Conservation (phyloP, 2,888 invertebrate genomes). For the Volucella inanis region DNA sequence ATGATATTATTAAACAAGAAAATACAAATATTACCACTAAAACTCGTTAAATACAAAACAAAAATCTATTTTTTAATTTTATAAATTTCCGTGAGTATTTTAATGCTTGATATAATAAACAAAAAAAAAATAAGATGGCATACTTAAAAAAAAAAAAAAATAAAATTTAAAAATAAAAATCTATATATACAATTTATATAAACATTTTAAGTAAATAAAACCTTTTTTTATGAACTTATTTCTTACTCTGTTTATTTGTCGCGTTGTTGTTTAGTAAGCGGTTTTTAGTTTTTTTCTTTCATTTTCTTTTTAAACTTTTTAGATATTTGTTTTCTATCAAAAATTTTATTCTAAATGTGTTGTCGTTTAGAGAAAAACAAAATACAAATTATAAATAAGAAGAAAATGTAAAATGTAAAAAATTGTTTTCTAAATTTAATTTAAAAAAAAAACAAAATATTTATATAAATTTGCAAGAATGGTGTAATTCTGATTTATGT, state of each 20-base stretch:
- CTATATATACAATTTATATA: constrained; percentile 27
- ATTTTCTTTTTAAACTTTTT: constrained; percentile 41
- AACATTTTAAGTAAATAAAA: constrained; percentile 31
- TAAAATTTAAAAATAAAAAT: constrained; percentile 13
- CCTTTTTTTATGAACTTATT: constrained; percentile 35
- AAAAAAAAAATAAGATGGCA: constrained; percentile 23
- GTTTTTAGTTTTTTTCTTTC: constrained; percentile 34
- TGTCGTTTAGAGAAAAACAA: constrained; percentile 61
- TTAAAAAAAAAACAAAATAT: constrained; percentile 5
- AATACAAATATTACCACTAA: constrained; percentile 54
- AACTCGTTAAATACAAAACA: constrained; percentile 61
- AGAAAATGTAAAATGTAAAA: background rate
- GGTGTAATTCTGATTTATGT: constrained; percentile 62
- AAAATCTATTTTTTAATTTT: constrained; percentile 71
- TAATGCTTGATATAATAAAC: constrained; percentile 69
- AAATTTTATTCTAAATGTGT: constrained; percentile 64
- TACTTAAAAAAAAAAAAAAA: constrained; percentile 27
- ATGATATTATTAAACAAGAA: constrained; percentile 56
- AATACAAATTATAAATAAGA: constrained; percentile 8
- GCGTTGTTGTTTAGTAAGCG: constrained; percentile 60
- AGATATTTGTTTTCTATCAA: constrained; percentile 41
- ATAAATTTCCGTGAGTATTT: constrained; percentile 75
- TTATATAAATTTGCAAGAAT: constrained; percentile 51
- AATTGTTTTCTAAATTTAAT: constrained; percentile 44
- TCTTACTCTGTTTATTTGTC: constrained; percentile 54